Evolutionary conservation across 1,140 invertebrate species (phyloP), one percentile per base, ranked within the genome.

Genomic region (Drosophila tani): DNA sequence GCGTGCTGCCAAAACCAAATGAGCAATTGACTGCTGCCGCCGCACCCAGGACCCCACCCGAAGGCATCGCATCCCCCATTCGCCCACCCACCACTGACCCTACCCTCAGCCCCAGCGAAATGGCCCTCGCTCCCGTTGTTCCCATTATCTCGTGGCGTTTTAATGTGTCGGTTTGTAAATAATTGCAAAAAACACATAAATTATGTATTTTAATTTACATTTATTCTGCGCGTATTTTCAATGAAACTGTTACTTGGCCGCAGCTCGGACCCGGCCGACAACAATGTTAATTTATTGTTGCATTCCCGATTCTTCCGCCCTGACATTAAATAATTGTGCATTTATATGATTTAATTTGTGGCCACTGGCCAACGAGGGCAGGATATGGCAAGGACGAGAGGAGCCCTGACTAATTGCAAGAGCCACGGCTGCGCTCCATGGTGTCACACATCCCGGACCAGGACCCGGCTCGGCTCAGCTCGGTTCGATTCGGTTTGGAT

Each of bases 191-290:
- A 79, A 78, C 75, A 74, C 86, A 90, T 90, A 90, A 90, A 90
- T 90, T 90, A 90, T 85, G 82, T 67, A 91, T 90, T 90, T 90
- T 90, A 91, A 90, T 90, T 90, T 90, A 91, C 85, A 90, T 90
- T 91, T 90, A 90, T 88, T 88, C 57, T 76, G 67, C 70, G 69
- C 86, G 71, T 69, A 66, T 76, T 84, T 88, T 81, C 84, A 87
- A 88, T 77, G 75, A 78, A 79, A 66, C 68, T 73, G 76, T 73
- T 65, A 43, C 75, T 69, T 59, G 62, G 55, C 53, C 63, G 63
- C 71, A 40, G 3, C 46, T 53, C 60, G 19, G 49, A 3, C 17
- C 40, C 45, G 53, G 53, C 58, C 58, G 29, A 29, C 80, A 69
- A 43, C 66, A 53, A 73, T 74, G 68, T 82, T 82, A 82, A 82